Percentiles rank a stretch among this genome's conserved stretches.
phyloP scores from a whole-genome alignment of 2,797 vertebrate genomes.

The Alfaro cultratus region DNA sequence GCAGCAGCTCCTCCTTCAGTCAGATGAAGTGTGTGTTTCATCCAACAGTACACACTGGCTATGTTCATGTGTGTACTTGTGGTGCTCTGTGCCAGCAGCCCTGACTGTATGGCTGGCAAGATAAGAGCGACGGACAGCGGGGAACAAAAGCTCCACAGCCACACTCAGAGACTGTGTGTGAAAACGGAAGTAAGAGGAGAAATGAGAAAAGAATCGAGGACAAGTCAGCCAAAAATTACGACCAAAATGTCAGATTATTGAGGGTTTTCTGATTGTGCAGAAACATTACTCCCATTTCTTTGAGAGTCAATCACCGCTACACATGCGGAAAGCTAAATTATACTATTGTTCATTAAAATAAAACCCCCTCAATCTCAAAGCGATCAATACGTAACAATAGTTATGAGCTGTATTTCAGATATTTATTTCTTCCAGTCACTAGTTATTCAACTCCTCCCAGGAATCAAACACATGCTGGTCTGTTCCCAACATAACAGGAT shows the following conservation, averaged over 20 bases:
- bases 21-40: constrained; percentile 17
- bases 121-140: constrained; percentile 48
- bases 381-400: background rate
- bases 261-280: background rate
- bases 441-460: background rate
- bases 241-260: background rate
- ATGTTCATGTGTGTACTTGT: background rate
- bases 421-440: background rate
- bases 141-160: constrained; percentile 38
- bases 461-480: background rate
- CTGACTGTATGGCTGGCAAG: constrained; percentile 46
- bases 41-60: background rate
- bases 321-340: background rate
- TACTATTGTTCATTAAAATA: background rate
- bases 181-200: constrained; percentile 14
- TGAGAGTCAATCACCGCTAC: background rate
- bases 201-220: background rate
- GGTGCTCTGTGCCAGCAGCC: constrained; percentile 29
- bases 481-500: too few species aligned
- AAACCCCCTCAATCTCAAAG: background rate
- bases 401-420: background rate
- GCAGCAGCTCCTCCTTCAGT: constrained; percentile 13
- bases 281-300: background rate
- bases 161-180: constrained; percentile 24
- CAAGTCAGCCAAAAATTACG: constrained; percentile 11